Conservation (phyloP, 2,797 vertebrate species). For the Chelonia mydas region DNA sequence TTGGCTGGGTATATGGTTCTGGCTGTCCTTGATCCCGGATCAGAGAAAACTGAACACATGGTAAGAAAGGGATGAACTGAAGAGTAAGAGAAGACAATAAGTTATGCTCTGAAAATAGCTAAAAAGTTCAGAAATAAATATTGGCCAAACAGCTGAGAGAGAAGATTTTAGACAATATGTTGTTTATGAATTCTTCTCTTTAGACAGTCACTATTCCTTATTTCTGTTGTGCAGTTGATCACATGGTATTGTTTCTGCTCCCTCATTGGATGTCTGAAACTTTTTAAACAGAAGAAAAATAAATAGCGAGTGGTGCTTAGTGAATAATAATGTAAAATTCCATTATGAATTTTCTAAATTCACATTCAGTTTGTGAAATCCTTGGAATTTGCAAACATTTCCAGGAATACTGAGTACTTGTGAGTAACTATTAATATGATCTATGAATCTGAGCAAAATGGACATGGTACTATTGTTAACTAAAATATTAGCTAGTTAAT, state of each 20-base stretch:
- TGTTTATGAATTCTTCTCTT: not conserved
- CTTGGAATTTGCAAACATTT: not conserved
- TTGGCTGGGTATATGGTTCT: not conserved
- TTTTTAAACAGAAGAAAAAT: not conserved
- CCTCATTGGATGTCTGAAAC: not conserved
- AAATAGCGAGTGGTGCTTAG: not conserved
- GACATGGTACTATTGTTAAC: not conserved
- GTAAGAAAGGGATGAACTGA: not conserved
- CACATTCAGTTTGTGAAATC: not conserved
- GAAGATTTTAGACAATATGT: not conserved
- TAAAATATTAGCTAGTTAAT: not conserved
- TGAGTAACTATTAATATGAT: not conserved
- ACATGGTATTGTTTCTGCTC: not conserved
- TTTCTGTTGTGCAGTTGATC: not conserved
- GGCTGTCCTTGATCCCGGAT: not conserved
- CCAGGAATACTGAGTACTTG: not conserved
- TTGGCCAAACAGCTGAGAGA: not conserved
- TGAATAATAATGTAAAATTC: not conserved
- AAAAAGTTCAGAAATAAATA: not conserved
- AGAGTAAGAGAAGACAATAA: not conserved
- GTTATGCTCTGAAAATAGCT: not conserved
- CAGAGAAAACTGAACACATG: not conserved
- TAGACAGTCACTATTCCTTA: not conserved
- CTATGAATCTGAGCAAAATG: not conserved
- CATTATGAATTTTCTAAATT: not conserved